Conservation (phyloP, 2,888 invertebrate genomes). For the Catocala sponsa region DNA sequence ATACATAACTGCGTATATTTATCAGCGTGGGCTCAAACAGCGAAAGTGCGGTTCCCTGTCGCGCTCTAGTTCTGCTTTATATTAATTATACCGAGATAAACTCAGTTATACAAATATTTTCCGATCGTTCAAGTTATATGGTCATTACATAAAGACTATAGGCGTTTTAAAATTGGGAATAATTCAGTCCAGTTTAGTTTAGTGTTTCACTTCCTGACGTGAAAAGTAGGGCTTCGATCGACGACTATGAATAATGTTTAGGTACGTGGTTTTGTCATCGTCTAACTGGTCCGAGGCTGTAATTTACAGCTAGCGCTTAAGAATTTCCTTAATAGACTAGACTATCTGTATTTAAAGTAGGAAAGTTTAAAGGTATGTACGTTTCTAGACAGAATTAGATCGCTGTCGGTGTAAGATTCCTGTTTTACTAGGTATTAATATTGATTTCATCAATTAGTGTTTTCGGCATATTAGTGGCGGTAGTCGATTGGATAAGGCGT, state of each 20-base stretch:
- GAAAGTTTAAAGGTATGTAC: slow-evolving; percentile 44
- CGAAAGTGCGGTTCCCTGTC: slow-evolving; percentile 64
- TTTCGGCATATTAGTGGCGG: neutral
- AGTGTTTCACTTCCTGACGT: slow-evolving; percentile 57
- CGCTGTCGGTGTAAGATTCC: neutral
- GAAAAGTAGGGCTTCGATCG: slow-evolving; percentile 55
- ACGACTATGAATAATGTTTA: slow-evolving; percentile 55
- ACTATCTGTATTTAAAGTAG: slow-evolving; percentile 37
- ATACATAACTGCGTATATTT: slow-evolving; percentile 48
- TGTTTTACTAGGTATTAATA: neutral
- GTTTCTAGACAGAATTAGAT: slow-evolving; percentile 34
- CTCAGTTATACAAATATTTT: slow-evolving; percentile 53
- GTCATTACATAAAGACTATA: slow-evolving; percentile 49
- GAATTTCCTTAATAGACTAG: slow-evolving; percentile 46
- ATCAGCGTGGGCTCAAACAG: slow-evolving; percentile 44
- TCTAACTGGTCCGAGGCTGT: slow-evolving; percentile 41
- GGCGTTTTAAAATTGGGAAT: slow-evolving; percentile 60
- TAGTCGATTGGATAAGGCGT: no score
- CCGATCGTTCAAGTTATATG: slow-evolving; percentile 34
- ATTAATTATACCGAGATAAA: slow-evolving; percentile 62
- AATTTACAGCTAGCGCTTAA: slow-evolving; percentile 43
- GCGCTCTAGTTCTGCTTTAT: slow-evolving; percentile 58
- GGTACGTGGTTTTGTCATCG: slow-evolving; percentile 50
- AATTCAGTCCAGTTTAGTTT: slow-evolving; percentile 42
- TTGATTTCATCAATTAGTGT: slow-evolving; percentile 10